Evolutionary conservation across 2,113 vertebrate genomes (phyloP), one percentile per base, ranked within the genome.

Genomic region (Ptychochromis oligacanthus): DNA sequence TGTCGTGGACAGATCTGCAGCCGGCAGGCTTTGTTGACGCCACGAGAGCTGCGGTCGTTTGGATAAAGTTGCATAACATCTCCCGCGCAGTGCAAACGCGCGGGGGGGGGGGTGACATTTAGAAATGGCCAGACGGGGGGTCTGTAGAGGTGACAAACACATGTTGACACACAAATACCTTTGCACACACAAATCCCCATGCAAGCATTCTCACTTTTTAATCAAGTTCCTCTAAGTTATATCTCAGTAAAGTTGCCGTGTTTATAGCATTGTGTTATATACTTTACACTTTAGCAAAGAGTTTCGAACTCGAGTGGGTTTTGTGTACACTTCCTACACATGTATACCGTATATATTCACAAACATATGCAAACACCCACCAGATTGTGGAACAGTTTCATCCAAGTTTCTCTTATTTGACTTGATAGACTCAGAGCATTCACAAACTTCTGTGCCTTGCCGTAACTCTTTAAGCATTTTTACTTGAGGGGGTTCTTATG

Each of bases 61-160:
- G 36, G 76, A 81, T 79, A 67, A 81, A 86, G 90, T 94, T 93
- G 91, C 82, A 77, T 93, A 94, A 94, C 89, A 84, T 89, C 70
- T 84, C 83, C 82, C 38, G 60, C 49, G 13, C 54, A 6, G 20
- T 14, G 3, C 49, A 65, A 75, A 24, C 61, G 46, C 67, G 79
- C 3, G 34, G 28, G 1, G 57, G 70, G 81, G 78, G 58, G 34
- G 22, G 2, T 90, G 93, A 90, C 90, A 93, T 94, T 94, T 93
- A 89, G 58, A 72, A 89, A 59, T 15, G 43, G 64, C 81, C 54
- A 84, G 72, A 80, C 49, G 1, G 65, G 65, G 75, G 83, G 80
- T 85, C 86, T 20, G 2, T 36, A 31, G 72, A 17, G 58, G 31
- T 7, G 24, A 89, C 52, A 84, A 92, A 92, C 62, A 72, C 83